Evolutionary conservation across 2,113 vertebrate species (phyloP), one percentile per base, ranked within the genome.

Genomic region (Oreochromis aureus): DNA sequence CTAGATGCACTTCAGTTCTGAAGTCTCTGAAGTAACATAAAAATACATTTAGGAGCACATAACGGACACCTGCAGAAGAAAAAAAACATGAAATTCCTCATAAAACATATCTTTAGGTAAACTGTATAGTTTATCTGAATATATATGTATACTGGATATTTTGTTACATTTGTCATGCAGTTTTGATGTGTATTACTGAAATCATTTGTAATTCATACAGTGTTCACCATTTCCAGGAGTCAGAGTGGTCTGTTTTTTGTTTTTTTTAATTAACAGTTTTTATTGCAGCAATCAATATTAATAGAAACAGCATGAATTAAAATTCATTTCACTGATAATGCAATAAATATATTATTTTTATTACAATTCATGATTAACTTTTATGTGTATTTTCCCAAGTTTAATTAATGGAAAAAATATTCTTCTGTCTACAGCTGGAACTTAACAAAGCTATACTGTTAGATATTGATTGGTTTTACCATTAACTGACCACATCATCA

Each of bases 271-370:
- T 32, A 59, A 59, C 58, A 9, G 15, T 32, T 61, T 32, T 1
- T 63, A 39, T 71, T 71, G 39, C 66, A 71, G 5, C 5, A 54
- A 44, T 71, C n/a, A 46, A 73, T 73, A 24, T 73, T 44, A 71
- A 44, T 41, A 44, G 63, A 71, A 71, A 71, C 66, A 41, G 36
- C 66, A 71, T 71, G n/a, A 24, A 71, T 71, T 71, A 71, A 71
- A 71, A 44, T 73, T 73, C 2, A 27, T 44, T 46, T 73, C 39
- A 27, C n/a, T 71, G 39, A 71, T 71, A 71, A 71, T 71, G 7
- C 24, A 0, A 44, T 41, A 41, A 71, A 44, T 16, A 16, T 6
- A 16, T 24, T 27, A 9, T 44, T 44, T 71, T 71, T 44, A 71
- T 16, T 46, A 46, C 22, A 41, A 27, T 73, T 44, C 39, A 16